Evolutionary conservation across 2,113 vertebrate species (phyloP).

Genomic region (Rissa tridactyla): DNA sequence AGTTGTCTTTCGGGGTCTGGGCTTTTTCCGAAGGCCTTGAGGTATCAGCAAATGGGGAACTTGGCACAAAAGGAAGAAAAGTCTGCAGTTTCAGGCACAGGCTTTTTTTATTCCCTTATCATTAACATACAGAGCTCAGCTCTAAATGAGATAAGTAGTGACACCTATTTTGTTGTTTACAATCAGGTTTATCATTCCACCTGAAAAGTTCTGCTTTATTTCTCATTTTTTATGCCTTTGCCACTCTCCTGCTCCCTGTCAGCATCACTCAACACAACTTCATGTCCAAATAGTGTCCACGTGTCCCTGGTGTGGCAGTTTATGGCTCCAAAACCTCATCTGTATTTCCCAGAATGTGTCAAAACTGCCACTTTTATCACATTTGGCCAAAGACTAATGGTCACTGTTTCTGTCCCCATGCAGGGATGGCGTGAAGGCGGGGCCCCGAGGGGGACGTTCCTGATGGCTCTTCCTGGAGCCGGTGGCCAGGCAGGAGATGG

Average conservation of each 20-base stretch:
- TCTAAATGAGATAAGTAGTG: neutral
- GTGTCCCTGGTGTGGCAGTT: neutral
- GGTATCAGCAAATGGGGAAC: neutral
- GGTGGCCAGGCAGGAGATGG: fast-evolving
- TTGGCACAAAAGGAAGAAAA: neutral
- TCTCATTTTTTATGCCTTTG: neutral
- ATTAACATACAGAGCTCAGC: neutral
- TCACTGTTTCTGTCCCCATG: fast-evolving
- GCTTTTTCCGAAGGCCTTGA: neutral
- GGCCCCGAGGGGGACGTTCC: fast-evolving
- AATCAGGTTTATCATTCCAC: neutral
- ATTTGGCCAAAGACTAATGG: neutral
- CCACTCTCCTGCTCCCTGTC: neutral
- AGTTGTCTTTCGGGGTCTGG: fast-evolving
- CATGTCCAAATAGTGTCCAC: neutral
- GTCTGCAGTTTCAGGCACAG: fast-evolving
- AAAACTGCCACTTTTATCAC: neutral
- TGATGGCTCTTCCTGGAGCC: fast-evolving
- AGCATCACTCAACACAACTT: neutral
- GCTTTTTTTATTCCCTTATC: neutral
- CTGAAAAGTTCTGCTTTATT: neutral
- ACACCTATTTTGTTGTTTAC: neutral
- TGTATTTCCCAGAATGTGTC: neutral
- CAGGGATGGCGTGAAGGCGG: neutral
- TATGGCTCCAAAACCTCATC: neutral